A percentile compares a stretch with the other conserved stretches of the same genome.
phyloP scores from a whole-genome alignment of 2,888 invertebrate species.

The Corbicula japonica region DNA sequence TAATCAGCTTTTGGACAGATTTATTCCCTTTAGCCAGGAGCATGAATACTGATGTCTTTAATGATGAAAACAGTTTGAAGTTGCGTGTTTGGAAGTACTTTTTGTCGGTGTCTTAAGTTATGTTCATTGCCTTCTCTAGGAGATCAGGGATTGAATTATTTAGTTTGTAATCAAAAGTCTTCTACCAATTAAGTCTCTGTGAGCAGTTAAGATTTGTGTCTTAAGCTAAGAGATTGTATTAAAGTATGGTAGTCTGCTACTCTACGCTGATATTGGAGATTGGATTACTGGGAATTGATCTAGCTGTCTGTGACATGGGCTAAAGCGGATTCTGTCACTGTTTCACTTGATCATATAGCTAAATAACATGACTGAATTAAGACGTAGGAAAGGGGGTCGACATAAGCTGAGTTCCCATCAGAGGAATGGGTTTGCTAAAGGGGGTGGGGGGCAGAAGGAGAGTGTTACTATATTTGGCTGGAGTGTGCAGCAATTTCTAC shows the following conservation, averaged over 20 bases:
- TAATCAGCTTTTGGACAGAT: too few relatives aligned
- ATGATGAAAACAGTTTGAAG: too few relatives aligned
- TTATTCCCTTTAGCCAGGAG: too few relatives aligned
- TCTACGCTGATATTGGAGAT: conserved; percentile 24
- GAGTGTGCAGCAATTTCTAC: conserved; percentile 66
- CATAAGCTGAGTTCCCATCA: conserved; percentile 59
- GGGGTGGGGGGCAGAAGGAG: conserved; percentile 47
- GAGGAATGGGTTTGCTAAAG: conserved; percentile 68
- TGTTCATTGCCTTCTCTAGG: too few relatives aligned
- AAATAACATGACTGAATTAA: conserved; percentile 68
- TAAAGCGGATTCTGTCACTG: conserved; percentile 11
- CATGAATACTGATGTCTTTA: too few relatives aligned
- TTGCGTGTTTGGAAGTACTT: too few relatives aligned
- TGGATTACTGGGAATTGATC: conserved; percentile 33
- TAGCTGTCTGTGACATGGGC: neutral
- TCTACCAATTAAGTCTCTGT: too few relatives aligned
- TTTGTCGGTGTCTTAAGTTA: too few relatives aligned
- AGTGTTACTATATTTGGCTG: conserved; percentile 64
- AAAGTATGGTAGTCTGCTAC: neutral
- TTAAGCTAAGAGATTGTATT: conserved; percentile 1
- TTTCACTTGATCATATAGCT: neutral
- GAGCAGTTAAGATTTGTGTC: conserved; percentile 22
- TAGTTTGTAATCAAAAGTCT: too few relatives aligned
- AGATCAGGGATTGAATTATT: too few relatives aligned
- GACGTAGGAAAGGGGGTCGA: conserved; percentile 65